phyloP scores from a whole-genome alignment of 2,113 vertebrate species.

The Pipa parva region DNA sequence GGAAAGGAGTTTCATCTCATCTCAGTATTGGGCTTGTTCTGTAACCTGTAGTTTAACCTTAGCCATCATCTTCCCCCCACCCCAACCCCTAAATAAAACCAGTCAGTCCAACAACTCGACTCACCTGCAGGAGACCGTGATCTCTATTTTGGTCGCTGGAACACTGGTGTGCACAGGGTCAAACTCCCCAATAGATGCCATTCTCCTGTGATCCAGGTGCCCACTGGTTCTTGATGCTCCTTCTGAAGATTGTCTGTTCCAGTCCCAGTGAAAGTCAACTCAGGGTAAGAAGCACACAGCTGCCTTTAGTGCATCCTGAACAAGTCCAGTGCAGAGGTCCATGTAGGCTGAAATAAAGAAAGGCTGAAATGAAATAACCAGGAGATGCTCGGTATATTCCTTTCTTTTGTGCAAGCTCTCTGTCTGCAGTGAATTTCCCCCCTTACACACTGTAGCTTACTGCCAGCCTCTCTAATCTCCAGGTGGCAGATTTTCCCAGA shows the following conservation, averaged over 20 bases:
- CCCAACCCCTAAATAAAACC: not conserved
- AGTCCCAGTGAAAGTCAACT: not conserved
- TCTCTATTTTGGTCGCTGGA: constrained; percentile 89
- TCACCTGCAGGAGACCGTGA: constrained; percentile 91
- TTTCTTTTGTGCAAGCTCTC: not conserved
- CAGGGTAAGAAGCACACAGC: not conserved
- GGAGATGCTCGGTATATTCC: not conserved
- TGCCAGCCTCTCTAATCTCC: constrained; percentile 25
- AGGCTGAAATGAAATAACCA: not conserved
- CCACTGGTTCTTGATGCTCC: not conserved
- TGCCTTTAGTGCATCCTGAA: not conserved
- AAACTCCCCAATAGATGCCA: constrained; percentile 83
- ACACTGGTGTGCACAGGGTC: constrained; percentile 75
- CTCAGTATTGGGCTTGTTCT: no score
- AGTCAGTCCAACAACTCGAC: constrained; percentile 35
- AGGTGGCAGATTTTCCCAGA: constrained; percentile 30
- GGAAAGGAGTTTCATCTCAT: no score
- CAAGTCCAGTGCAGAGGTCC: constrained; percentile 6
- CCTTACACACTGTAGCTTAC: not conserved
- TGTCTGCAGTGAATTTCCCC: constrained; percentile 12
- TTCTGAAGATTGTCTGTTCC: not conserved
- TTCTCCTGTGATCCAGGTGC: constrained; percentile 47
- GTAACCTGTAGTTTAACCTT: not conserved
- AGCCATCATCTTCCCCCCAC: not conserved
- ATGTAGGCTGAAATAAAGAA: constrained; percentile 27